phyloP scores from a whole-genome alignment of 2,888 invertebrate species.

The Pyrrhosoma nymphula region DNA sequence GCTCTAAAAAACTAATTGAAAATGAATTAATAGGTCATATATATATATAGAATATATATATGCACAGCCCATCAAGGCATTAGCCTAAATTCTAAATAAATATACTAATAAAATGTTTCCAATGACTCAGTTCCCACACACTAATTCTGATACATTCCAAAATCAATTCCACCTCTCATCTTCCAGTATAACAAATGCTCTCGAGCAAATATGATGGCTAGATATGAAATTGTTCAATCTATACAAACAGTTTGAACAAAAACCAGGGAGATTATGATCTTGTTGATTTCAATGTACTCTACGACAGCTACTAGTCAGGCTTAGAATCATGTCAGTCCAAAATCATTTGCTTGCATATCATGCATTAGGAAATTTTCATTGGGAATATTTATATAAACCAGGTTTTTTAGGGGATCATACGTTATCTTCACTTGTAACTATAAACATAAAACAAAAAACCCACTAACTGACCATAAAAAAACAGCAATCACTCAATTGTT shows the following conservation, averaged over 20 bases:
- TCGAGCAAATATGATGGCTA: conserved; percentile 7
- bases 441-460: conserved; percentile 44
- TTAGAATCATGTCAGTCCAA: conserved; percentile 16
- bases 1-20: conserved; percentile 34
- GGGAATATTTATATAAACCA: not conserved
- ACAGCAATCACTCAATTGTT: conserved; percentile 54
- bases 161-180: conserved; percentile 14
- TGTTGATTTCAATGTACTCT: conserved; percentile 13
- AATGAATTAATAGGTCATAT: conserved; percentile 29
- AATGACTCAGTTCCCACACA: conserved; percentile 32
- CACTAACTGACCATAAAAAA: conserved; percentile 30
- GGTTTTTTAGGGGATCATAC: not conserved
- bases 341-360: conserved; percentile 23
- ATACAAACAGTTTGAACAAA: conserved; percentile 17
- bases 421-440: conserved; percentile 34
- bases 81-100: conserved; percentile 59
- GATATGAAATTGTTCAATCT: conserved; percentile 29
- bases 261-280: not conserved
- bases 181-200: conserved; percentile 19
- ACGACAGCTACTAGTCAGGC: conserved; percentile 24
- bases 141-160: not conserved
- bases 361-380: not conserved
- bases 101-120: conserved; percentile 58
- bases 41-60: not conserved
- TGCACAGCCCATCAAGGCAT: conserved; percentile 37